Evolutionary conservation across 2,113 vertebrate genomes (phyloP).

Genomic region (Brienomyrus longianalis): DNA sequence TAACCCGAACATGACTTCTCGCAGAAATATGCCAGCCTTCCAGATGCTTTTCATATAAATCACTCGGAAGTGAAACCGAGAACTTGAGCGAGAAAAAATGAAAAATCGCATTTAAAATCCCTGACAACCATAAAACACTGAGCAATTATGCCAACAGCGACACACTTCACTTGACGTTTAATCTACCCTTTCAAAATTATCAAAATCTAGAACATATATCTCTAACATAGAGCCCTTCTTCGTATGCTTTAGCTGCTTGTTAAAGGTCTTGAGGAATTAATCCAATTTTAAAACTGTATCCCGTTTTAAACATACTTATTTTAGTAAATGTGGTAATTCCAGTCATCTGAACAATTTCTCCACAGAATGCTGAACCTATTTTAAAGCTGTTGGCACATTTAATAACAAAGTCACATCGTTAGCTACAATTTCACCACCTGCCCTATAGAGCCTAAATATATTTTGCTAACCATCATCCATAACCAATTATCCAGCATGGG

Average conservation of each 20-base stretch:
- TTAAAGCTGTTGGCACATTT: neutral
- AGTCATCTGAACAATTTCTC: neutral
- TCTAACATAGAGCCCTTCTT: neutral
- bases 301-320: neutral
- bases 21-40: neutral
- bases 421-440: neutral
- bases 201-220: conserved; percentile 1
- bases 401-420: neutral
- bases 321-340: neutral
- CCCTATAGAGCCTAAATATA: neutral
- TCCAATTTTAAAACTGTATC: neutral
- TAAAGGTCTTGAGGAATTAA: neutral
- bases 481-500: neutral
- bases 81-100: neutral
- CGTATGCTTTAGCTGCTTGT: neutral
- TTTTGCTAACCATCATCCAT: neutral
- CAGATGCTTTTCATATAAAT: neutral
- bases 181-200: neutral
- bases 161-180: neutral
- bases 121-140: neutral
- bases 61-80: neutral
- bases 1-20: neutral
- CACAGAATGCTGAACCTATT: neutral
- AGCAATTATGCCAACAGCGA: conserved; percentile 2
- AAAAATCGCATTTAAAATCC: conserved; percentile 1